Conservation (phyloP, 2,797 vertebrate genomes). For the Cossypha niveicapilla region DNA sequence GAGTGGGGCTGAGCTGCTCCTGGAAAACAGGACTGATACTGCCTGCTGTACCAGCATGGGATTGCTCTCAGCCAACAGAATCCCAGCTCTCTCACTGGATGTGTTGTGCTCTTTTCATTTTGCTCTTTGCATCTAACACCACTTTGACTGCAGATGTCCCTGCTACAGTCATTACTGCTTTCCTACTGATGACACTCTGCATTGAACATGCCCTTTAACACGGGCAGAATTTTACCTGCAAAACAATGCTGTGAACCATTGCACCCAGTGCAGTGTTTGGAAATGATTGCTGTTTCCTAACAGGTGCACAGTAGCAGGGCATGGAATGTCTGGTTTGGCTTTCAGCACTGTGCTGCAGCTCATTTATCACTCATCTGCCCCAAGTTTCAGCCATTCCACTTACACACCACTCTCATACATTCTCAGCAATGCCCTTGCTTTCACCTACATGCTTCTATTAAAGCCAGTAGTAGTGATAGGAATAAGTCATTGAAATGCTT, state of each 20-base stretch:
- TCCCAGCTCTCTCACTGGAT: background rate
- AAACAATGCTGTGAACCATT: background rate
- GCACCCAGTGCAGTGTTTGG: background rate
- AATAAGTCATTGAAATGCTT: background rate
- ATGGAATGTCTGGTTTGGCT: background rate
- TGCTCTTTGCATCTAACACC: background rate
- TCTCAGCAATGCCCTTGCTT: background rate
- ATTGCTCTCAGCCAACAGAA: background rate
- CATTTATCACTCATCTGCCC: background rate
- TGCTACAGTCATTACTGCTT: background rate
- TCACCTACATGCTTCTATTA: background rate
- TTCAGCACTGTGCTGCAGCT: background rate
- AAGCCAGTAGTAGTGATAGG: background rate
- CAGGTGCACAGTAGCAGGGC: background rate
- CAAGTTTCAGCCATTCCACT: background rate
- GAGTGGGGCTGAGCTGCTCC: background rate
- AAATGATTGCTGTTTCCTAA: background rate
- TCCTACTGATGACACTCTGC: background rate
- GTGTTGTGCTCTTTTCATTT: background rate
- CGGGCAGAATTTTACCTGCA: background rate
- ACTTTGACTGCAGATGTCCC: background rate
- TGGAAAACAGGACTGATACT: background rate
- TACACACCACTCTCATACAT: background rate
- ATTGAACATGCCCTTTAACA: background rate
- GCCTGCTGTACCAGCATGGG: background rate